Conservation (phyloP, 1,140 invertebrate genomes). For the Sminthurinus signatus region DNA sequence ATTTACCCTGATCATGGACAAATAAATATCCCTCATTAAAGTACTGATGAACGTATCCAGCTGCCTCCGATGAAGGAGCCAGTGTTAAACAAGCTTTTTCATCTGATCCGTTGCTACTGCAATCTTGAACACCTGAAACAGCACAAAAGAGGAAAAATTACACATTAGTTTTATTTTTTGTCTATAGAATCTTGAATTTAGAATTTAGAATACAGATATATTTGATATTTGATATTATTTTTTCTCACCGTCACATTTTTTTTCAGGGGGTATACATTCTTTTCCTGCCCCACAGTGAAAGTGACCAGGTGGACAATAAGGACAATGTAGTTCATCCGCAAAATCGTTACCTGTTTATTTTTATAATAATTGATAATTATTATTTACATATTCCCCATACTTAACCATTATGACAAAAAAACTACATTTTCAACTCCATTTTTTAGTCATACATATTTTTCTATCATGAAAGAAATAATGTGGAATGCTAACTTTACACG, state of each 20-base stretch:
- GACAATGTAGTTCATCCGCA: slow-evolving; percentile 38
- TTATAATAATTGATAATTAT: not conserved
- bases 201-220: too few relatives aligned
- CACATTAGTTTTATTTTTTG: too few relatives aligned
- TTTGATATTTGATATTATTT: too few relatives aligned
- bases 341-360: not conserved
- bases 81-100: slow-evolving; percentile 70
- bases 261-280: slow-evolving; percentile 61
- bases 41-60: slow-evolving; percentile 55
- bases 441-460: too few relatives aligned
- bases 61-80: slow-evolving; percentile 54
- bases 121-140: too few relatives aligned
- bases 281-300: slow-evolving; percentile 70
- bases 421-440: too few relatives aligned
- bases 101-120: slow-evolving; percentile 76
- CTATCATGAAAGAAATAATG: too few relatives aligned
- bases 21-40: slow-evolving; percentile 65
- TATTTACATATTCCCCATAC: not conserved
- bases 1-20: slow-evolving; percentile 45
- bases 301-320: slow-evolving; percentile 62
- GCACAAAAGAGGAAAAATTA: too few relatives aligned
- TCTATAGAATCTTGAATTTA: not conserved
- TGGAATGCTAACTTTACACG: too few relatives aligned
- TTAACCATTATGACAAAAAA: too few relatives aligned
- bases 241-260: slow-evolving; percentile 76